phyloP scores from a whole-genome alignment of 2,113 vertebrate genomes.

The Lethenteron reissneri region DNA sequence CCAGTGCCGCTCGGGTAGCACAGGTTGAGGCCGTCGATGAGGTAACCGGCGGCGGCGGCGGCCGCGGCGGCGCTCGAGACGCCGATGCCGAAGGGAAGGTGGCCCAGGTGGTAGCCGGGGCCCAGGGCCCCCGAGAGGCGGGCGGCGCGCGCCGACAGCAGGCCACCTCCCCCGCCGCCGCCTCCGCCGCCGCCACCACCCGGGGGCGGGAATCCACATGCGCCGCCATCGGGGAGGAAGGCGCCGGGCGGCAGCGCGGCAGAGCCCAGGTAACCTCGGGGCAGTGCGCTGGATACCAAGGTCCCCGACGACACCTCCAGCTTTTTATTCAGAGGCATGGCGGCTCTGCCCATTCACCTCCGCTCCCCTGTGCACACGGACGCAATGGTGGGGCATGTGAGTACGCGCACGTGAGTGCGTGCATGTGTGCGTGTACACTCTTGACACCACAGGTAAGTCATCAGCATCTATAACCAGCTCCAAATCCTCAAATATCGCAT shows the following conservation, averaged over 20 bases:
- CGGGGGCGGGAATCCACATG: neutral
- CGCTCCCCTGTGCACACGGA: no score
- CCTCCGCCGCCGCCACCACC: neutral
- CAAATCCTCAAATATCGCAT: no score
- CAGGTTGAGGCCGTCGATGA: neutral
- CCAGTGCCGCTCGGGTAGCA: neutral
- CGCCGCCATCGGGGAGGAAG: constrained; percentile 1
- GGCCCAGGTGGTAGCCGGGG: neutral
- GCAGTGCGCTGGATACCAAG: neutral
- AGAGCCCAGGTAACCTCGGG: constrained; percentile 3
- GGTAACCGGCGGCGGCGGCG: no score
- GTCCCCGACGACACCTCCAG: neutral
- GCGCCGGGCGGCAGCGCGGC: neutral
- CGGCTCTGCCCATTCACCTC: neutral
- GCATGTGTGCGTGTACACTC: no score
- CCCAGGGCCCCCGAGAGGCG: neutral
- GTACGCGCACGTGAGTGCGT: no score
- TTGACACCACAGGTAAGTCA: no score
- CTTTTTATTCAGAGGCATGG: constrained; percentile 5
- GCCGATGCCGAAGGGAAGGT: neutral
- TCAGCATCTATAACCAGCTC: no score
- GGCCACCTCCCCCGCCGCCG: neutral
- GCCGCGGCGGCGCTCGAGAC: neutral
- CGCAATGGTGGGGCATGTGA: no score
- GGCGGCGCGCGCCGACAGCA: neutral